phyloP scores from a whole-genome alignment of 2,888 invertebrate genomes.

The Ditula angustiorana region DNA sequence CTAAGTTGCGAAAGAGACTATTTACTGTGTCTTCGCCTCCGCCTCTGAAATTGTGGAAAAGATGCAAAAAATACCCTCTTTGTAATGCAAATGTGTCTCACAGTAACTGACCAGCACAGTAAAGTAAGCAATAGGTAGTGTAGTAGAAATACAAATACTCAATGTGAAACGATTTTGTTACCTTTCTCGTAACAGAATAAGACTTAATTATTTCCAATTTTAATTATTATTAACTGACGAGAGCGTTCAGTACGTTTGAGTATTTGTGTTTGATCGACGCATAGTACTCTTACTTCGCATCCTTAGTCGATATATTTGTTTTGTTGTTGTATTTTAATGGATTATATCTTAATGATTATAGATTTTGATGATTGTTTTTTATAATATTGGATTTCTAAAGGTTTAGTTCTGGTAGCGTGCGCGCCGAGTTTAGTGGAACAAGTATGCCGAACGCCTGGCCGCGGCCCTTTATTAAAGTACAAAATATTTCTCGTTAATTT shows the following conservation, averaged over 20 bases:
- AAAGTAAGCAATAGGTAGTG: conserved; percentile 51
- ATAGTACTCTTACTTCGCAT: conserved; percentile 59
- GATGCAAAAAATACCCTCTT: conserved; percentile 47
- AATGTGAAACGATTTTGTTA: conserved; percentile 64
- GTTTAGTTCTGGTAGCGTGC: conserved; percentile 51
- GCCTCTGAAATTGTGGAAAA: conserved; percentile 51
- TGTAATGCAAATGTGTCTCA: conserved; percentile 13
- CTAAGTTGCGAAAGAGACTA: conserved; percentile 43
- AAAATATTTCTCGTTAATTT: conserved; percentile 76
- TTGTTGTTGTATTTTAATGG: conserved; percentile 84
- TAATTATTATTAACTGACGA: conserved; percentile 43
- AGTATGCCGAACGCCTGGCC: conserved; percentile 41
- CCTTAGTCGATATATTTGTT: conserved; percentile 70
- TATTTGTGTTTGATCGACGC: conserved; percentile 76
- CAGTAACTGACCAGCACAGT: conserved; percentile 29
- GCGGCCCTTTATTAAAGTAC: conserved; percentile 76
- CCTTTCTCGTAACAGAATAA: conserved; percentile 53
- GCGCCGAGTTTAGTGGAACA: conserved; percentile 5
- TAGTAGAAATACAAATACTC: conserved; percentile 82
- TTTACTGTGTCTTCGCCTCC: conserved; percentile 52
- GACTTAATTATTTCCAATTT: conserved; percentile 47
- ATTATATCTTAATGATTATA: conserved; percentile 77
- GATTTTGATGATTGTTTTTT: conserved; percentile 69
- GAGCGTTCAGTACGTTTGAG: conserved; percentile 59
- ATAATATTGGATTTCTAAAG: conserved; percentile 63